Conservation (phyloP, 1,140 invertebrate species). For the Cyclargus thomasi region DNA sequence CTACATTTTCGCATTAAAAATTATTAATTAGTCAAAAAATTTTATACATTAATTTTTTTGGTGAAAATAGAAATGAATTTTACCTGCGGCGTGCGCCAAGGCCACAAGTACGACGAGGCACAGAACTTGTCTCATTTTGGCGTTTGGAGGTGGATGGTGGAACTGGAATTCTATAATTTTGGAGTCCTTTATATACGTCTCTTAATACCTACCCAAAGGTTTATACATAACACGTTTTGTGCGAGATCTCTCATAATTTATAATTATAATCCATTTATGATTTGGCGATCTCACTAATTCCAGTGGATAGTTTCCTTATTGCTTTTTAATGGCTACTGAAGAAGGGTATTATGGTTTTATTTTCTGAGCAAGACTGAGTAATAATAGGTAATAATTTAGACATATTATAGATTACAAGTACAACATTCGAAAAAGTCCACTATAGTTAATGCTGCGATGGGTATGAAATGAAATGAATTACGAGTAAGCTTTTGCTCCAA, state of each 20-base stretch:
- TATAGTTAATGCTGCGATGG: too few species aligned
- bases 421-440: too few species aligned
- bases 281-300: background rate
- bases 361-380: too few species aligned
- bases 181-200: background rate
- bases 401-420: too few species aligned
- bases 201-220: background rate
- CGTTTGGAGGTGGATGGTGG: background rate
- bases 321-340: background rate
- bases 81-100: background rate
- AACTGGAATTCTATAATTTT: background rate
- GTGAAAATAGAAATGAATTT: background rate
- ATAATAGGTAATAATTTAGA: too few species aligned
- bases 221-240: background rate
- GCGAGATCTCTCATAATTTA: background rate
- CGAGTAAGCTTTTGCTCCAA: too few species aligned
- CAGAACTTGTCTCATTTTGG: background rate
- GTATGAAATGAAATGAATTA: too few species aligned
- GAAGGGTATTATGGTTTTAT: too few species aligned
- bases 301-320: background rate
- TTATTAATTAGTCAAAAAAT: too few species aligned
- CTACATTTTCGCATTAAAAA: too few species aligned
- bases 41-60: background rate
- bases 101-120: background rate
- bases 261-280: background rate